Conservation (phyloP, 2,888 invertebrate genomes). For the Hylaea fasciaria region DNA sequence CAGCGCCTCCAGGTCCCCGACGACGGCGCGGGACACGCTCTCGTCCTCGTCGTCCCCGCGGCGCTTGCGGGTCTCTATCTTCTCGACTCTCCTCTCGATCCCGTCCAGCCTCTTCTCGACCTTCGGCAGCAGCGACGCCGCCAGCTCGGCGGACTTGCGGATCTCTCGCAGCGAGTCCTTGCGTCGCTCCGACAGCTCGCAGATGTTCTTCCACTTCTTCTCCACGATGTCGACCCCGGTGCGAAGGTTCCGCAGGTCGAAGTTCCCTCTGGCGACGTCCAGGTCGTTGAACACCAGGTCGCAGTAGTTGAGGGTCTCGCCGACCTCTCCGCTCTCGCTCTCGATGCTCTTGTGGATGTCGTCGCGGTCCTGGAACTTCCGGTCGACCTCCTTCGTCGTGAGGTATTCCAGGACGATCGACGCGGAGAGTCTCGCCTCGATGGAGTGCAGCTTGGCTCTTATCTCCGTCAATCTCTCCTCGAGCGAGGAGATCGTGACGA, state of each 20-base stretch:
- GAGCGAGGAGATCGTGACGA: constrained; percentile 88
- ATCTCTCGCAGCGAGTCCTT: constrained; percentile 72
- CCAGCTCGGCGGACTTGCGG: constrained; percentile 86
- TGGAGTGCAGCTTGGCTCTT: constrained; percentile 88
- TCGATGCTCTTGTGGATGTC: constrained; percentile 90
- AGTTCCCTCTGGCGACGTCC: constrained; percentile 89
- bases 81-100: constrained; percentile 86
- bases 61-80: constrained; percentile 74
- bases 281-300: constrained; percentile 91
- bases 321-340: constrained; percentile 90
- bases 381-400: constrained; percentile 87
- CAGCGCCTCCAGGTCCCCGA: constrained; percentile 85
- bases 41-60: constrained; percentile 77
- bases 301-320: constrained; percentile 91
- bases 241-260: constrained; percentile 88
- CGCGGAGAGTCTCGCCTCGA: constrained; percentile 88
- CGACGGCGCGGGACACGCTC: constrained; percentile 85
- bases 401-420: constrained; percentile 88
- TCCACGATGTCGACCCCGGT: constrained; percentile 89
- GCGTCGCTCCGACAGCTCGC: constrained; percentile 88
- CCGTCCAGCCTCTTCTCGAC: constrained; percentile 86
- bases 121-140: constrained; percentile 86
- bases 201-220: constrained; percentile 91
- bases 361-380: constrained; percentile 89
- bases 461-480: constrained; percentile 90